Conservation (phyloP, 2,888 invertebrate species). For the Taphrorychus bicolor region DNA sequence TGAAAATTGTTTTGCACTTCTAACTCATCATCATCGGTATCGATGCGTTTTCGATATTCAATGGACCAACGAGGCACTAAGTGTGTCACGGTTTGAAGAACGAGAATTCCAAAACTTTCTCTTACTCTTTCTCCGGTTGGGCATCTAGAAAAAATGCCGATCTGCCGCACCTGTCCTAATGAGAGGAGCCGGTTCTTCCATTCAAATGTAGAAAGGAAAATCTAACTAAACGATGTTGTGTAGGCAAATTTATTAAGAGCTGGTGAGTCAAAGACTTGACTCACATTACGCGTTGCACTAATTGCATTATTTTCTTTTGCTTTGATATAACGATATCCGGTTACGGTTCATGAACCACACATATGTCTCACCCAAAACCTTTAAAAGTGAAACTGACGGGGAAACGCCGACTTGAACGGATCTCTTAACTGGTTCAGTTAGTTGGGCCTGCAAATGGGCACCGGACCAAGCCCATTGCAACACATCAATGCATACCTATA, state of each 20-base stretch:
- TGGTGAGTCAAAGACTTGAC: no score
- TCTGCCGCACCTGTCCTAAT: conserved; percentile 33
- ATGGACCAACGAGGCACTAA: conserved; percentile 15
- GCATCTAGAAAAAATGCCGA: conserved; percentile 21
- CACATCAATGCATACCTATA: no score
- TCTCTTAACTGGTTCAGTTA: neutral
- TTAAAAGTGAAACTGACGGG: neutral
- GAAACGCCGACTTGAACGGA: neutral
- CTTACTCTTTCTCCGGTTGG: conserved; percentile 32
- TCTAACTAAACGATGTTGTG: neutral
- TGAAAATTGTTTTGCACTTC: neutral
- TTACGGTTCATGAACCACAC: neutral
- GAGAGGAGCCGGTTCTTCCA: conserved; percentile 17
- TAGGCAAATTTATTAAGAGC: no score
- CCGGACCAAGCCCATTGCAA: neutral
- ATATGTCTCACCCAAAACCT: neutral
- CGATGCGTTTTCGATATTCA: conserved; percentile 7
- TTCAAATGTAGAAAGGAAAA: conserved; percentile 30
- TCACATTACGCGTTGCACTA: no score
- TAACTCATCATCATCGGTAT: conserved; percentile 7
- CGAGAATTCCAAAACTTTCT: conserved; percentile 33
- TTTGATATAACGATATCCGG: neutral
- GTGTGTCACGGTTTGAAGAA: conserved; percentile 31
- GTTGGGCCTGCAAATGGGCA: no score
- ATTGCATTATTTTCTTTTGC: no score